These are phyloP conservation scores for Dicrurus megarhynchus DNA, from an alignment of 2,113 vertebrate genomes.

Conservation along the genomic window DNA sequence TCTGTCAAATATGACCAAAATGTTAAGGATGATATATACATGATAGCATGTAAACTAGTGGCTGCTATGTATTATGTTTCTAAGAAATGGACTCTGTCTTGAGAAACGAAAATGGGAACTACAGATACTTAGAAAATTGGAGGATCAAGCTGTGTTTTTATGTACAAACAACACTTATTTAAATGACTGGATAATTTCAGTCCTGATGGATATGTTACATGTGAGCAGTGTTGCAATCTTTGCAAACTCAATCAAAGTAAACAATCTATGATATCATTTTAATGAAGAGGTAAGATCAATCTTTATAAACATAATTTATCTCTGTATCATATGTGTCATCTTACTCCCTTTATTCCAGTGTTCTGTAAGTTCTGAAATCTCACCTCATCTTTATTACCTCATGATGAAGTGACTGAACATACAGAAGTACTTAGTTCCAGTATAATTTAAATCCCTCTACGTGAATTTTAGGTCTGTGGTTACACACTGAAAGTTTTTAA, in stretches of 20 bases:
- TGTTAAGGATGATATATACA: background rate
- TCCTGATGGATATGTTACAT: background rate
- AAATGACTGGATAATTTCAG: background rate
- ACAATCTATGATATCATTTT: background rate
- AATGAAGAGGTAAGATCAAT: background rate
- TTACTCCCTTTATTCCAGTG: background rate
- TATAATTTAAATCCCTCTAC: background rate
- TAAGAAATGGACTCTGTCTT: background rate
- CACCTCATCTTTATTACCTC: background rate
- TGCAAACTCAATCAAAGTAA: background rate
- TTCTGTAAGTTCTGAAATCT: background rate
- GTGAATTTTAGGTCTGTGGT: background rate
- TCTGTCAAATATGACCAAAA: background rate
- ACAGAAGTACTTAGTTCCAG: background rate
- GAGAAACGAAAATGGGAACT: background rate
- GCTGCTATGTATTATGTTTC: background rate
- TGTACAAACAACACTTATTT: background rate
- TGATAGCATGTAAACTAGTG: background rate
- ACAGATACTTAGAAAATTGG: background rate
- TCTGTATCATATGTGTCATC: background rate
- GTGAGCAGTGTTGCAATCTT: background rate
- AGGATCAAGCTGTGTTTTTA: background rate
- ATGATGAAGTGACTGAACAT: background rate
- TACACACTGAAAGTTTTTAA: constrained; percentile 19
- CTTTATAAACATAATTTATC: background rate